Base-by-base conservation (phyloP, 2,113 vertebrate species). In the Alaudala cheleensis region DNA sequence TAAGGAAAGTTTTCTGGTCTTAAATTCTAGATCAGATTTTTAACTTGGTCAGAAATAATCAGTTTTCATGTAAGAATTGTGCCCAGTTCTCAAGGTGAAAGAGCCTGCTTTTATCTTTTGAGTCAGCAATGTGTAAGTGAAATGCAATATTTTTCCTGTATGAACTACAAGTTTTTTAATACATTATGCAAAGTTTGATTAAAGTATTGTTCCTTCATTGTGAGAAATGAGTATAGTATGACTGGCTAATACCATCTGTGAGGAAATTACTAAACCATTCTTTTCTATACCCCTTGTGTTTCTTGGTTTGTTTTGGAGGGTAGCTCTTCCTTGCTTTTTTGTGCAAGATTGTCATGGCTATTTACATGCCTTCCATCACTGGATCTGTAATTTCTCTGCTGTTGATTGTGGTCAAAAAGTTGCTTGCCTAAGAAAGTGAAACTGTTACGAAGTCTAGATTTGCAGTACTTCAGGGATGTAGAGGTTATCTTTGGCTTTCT, bases 1-100 rank as follows among this genome's bases (percentile, higher is more conserved):
- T 99, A 98, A 96, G 95, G 29, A 83, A 53, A 74, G 2, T 45
- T 79, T 80, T 37, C 29, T 45, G 29, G 6, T 72, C 34, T 81
- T 88, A 44, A 40, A 14, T 74, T 80, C 15, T 39, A 61, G 45
- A 79, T 73, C 6, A 82, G 22, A n/a, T 62, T 74, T 89, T 54
- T 77, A 66, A 31, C 8, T 73, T 42, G 13, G 21, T 49, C 23
- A 62, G 34, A 73, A 9, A 11, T 51, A 40, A 57, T 60, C 34
- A n/a, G 10, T 56, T 76, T 74, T 61, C 58, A 26, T 74, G 5
- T 37, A 58, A 73, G 28, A 57, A 57, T 37, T 91, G 8, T 81
- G 28, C 16, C 26, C 1, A 1, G 82, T 93, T 90, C 26, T 31
- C 25, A 45, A 37, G 21, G 21, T n/a, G 14, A 53, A 72, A 42